These are phyloP conservation scores for Rhea pennata DNA, from an alignment of 2,113 vertebrate genomes.

Conservation along the genomic window DNA sequence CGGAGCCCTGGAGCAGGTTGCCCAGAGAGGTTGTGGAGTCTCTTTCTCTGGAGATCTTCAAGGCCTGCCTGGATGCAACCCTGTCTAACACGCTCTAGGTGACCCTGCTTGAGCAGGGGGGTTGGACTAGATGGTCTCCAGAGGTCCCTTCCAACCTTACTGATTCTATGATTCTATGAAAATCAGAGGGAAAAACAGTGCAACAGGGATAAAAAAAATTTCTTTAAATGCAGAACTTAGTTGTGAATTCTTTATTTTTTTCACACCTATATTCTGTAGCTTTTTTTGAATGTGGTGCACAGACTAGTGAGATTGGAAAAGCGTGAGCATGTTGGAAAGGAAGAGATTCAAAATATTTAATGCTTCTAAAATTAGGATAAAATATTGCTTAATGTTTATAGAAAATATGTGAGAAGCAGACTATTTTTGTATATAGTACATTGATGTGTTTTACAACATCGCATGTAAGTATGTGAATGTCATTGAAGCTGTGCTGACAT, in stretches of 20 bases:
- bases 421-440: conserved; percentile 46
- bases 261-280: background rate
- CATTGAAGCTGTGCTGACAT: conserved; percentile 20
- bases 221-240: background rate
- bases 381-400: conserved; percentile 32
- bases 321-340: background rate
- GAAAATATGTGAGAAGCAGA: conserved; percentile 25
- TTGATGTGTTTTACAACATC: conserved; percentile 15
- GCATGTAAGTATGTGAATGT: background rate
- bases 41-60: too few relatives aligned
- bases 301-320: background rate
- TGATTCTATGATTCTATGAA: too few relatives aligned
- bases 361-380: background rate
- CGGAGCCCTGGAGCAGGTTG: too few relatives aligned
- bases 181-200: background rate
- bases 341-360: background rate
- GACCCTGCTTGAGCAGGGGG: too few relatives aligned
- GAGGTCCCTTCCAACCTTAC: too few relatives aligned
- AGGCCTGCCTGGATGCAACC: too few relatives aligned
- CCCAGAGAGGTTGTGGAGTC: too few relatives aligned
- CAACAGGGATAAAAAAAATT: background rate
- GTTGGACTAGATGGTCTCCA: too few relatives aligned
- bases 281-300: background rate
- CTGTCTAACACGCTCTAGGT: too few relatives aligned
- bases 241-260: background rate